These are phyloP conservation scores for Bergia puertoricense DNA, from an alignment of 92 coral and sea anemone genomes.

Conservation along the genomic window DNA sequence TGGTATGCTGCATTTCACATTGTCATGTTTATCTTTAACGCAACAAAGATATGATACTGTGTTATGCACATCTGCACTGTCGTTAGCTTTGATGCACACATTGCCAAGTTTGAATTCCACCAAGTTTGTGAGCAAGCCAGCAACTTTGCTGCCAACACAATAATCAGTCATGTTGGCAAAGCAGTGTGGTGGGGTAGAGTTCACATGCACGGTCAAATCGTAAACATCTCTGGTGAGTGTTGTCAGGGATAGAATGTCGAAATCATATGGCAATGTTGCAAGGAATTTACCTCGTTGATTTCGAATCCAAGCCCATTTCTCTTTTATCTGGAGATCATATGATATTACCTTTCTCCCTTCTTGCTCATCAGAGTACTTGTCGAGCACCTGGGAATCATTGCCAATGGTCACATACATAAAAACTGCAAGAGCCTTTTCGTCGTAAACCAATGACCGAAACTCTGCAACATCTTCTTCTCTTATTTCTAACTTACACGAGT, in stretches of 20 bases:
- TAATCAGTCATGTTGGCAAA: slow-evolving; percentile 45
- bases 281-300: slow-evolving; percentile 82
- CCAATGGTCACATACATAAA: slow-evolving; percentile 67
- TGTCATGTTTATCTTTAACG: slow-evolving; percentile 36
- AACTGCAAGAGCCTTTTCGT: slow-evolving; percentile 67
- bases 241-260: slow-evolving; percentile 92
- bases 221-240: slow-evolving; percentile 74
- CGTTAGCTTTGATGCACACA: slow-evolving; percentile 53
- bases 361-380: not conserved
- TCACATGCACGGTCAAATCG: slow-evolving; percentile 50
- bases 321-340: slow-evolving; percentile 41
- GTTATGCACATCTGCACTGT: not conserved
- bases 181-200: slow-evolving; percentile 65
- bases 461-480: slow-evolving; percentile 36
- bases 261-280: slow-evolving; percentile 93
- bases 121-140: slow-evolving; percentile 28
- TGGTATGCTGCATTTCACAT: slow-evolving; percentile 56
- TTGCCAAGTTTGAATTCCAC: slow-evolving; percentile 41
- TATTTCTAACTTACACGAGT: slow-evolving; percentile 46
- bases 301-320: slow-evolving; percentile 88
- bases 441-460: slow-evolving; percentile 40
- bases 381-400: slow-evolving; percentile 32
- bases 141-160: slow-evolving; percentile 46
- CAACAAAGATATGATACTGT: slow-evolving; percentile 65
- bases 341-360: slow-evolving; percentile 24